Evolutionary conservation across 2,113 vertebrate genomes (phyloP).

Genomic region (Lophochroa leadbeateri): DNA sequence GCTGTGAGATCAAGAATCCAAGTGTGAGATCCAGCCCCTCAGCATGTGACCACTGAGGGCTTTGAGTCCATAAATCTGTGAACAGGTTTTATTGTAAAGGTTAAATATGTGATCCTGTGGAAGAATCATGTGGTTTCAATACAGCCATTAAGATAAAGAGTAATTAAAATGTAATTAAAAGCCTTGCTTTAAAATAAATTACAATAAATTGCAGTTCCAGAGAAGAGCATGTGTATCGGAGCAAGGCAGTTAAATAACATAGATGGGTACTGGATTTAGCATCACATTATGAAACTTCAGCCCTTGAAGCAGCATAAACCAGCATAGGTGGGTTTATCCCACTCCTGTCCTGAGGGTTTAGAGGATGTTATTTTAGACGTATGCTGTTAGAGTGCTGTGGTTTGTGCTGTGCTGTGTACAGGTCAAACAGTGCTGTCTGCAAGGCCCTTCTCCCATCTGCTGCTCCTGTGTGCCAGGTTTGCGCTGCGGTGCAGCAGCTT

Average conservation of each 20-base stretch:
- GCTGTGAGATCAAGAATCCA: not conserved
- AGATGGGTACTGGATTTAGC: not conserved
- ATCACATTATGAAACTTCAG: not conserved
- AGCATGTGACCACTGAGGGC: not conserved
- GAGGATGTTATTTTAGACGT: not conserved
- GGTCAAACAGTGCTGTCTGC: not conserved
- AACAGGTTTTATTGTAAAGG: not conserved
- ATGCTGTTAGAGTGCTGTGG: fast-evolving
- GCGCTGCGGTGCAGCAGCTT: not conserved
- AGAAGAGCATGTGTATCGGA: not conserved
- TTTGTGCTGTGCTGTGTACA: fast-evolving
- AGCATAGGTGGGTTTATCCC: not conserved
- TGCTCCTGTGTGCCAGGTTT: not conserved
- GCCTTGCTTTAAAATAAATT: not conserved
- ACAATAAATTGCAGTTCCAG: not conserved
- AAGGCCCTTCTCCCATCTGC: not conserved
- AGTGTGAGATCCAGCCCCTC: not conserved
- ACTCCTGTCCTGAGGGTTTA: not conserved
- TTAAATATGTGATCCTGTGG: not conserved
- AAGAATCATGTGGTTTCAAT: not conserved
- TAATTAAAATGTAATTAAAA: not conserved
- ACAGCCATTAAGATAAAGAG: not conserved
- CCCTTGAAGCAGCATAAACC: not conserved
- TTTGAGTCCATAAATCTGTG: not conserved
- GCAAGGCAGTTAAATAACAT: not conserved